Evolutionary conservation across 1,140 invertebrate genomes (phyloP).

Genomic region (Drosophila parabipectinata): DNA sequence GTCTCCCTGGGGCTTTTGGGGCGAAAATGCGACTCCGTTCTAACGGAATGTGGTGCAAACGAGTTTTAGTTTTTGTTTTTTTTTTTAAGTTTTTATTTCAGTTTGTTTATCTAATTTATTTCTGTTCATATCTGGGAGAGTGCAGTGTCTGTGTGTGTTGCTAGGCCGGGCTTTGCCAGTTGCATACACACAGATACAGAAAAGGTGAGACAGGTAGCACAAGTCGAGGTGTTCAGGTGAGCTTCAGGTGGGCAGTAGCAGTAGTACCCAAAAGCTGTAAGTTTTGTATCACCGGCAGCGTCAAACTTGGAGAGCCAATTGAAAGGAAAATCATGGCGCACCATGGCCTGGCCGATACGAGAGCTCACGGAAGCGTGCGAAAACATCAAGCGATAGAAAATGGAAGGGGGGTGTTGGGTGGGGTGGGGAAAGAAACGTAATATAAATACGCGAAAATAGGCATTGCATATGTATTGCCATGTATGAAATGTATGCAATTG

Average conservation of each 20-base stretch:
- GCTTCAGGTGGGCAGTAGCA: conserved; percentile 1
- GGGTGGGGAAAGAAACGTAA: not conserved
- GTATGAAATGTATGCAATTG: conserved; percentile 21
- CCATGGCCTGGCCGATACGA: conserved; percentile 16
- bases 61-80: conserved; percentile 23
- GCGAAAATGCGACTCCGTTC: conserved; percentile 23
- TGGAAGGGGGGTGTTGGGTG: too few species aligned
- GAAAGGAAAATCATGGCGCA: conserved; percentile 54
- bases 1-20: not conserved
- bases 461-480: not conserved
- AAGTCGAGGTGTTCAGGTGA: conserved; percentile 16
- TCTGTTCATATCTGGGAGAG: not conserved
- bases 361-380: conserved; percentile 31
- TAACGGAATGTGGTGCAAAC: conserved; percentile 58
- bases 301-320: conserved; percentile 32
- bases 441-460: not conserved
- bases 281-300: not conserved
- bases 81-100: conserved; percentile 16
- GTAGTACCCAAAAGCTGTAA: not conserved
- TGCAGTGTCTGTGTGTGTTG: conserved; percentile 1
- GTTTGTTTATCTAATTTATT: conserved; percentile 49
- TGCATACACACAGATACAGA: not conserved
- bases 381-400: not conserved
- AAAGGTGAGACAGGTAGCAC: conserved; percentile 58
- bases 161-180: conserved; percentile 8